Conservation (phyloP, 2,797 vertebrate species). For the Tolypeutes matacus region DNA sequence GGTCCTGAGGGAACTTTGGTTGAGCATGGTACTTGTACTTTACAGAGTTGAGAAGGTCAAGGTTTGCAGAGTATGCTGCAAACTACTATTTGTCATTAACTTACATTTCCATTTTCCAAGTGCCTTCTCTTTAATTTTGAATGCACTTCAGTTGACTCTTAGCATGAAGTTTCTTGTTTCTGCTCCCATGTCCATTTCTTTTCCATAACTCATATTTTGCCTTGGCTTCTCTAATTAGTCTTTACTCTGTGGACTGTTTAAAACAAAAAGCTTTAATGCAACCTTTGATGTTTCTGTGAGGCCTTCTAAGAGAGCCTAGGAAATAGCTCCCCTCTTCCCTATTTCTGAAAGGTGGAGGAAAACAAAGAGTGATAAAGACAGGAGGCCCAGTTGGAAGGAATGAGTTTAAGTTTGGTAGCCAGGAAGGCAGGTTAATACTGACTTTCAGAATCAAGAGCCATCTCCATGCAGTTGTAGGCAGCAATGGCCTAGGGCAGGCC, state of each 20-base stretch:
- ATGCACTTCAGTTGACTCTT: slow-evolving; percentile 42
- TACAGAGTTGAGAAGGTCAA: background rate
- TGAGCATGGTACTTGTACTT: background rate
- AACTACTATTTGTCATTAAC: slow-evolving; percentile 10
- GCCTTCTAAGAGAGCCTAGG: background rate
- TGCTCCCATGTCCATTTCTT: background rate
- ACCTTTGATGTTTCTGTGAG: background rate
- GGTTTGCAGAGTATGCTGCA: background rate
- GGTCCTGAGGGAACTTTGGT: background rate
- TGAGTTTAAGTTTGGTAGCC: background rate
- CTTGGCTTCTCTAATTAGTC: background rate
- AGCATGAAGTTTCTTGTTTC: slow-evolving; percentile 30
- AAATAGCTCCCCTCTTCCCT: background rate
- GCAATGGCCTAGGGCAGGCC: background rate
- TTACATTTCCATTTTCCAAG: background rate
- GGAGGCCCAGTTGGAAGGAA: background rate
- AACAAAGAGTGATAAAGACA: background rate
- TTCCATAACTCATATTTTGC: background rate
- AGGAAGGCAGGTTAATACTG: background rate
- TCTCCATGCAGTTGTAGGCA: background rate
- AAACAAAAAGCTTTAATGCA: background rate
- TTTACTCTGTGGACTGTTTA: background rate
- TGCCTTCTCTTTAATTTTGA: slow-evolving; percentile 36
- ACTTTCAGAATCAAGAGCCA: background rate
- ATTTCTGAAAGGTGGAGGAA: background rate